phyloP scores from a whole-genome alignment of 2,113 vertebrate genomes.

The Platysternon megacephalum region DNA sequence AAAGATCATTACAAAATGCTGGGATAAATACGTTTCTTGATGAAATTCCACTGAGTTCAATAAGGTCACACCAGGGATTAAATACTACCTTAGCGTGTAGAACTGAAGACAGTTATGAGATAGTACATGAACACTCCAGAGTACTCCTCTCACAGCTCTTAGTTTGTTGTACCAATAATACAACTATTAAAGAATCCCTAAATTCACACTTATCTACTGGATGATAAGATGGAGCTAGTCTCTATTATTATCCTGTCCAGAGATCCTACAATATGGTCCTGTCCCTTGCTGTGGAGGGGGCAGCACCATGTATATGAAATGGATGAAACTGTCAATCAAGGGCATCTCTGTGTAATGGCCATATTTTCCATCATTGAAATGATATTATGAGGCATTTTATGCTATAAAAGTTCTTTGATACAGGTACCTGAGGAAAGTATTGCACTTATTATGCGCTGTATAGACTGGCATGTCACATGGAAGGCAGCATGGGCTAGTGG shows the following conservation, averaged over 20 bases:
- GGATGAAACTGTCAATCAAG: constrained; percentile 56
- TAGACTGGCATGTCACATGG: not conserved
- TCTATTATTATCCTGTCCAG: constrained; percentile 43
- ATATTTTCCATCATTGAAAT: not conserved
- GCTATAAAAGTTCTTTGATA: not conserved
- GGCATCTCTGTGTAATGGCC: constrained; percentile 29
- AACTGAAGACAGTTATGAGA: constrained; percentile 41
- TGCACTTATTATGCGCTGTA: not conserved
- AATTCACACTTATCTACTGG: not conserved
- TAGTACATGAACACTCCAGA: not conserved
- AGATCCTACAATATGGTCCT: not conserved
- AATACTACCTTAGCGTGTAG: constrained; percentile 15
- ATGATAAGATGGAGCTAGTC: constrained; percentile 39
- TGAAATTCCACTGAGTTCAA: constrained; percentile 42
- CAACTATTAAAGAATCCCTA: constrained; percentile 53
- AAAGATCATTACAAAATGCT: constrained; percentile 51
- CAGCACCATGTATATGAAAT: constrained; percentile 5
- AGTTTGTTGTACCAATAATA: constrained; percentile 12
- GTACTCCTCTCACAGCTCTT: not conserved
- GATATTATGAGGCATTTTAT: constrained; percentile 2
- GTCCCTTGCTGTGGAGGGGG: constrained; percentile 6
- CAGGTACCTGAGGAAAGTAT: not conserved
- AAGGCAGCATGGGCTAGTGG: not conserved
- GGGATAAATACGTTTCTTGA: constrained; percentile 42
- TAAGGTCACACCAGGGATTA: constrained; percentile 45